Evolutionary conservation across 1,140 invertebrate species (phyloP).

Genomic region (Drosophila ananassae): DNA sequence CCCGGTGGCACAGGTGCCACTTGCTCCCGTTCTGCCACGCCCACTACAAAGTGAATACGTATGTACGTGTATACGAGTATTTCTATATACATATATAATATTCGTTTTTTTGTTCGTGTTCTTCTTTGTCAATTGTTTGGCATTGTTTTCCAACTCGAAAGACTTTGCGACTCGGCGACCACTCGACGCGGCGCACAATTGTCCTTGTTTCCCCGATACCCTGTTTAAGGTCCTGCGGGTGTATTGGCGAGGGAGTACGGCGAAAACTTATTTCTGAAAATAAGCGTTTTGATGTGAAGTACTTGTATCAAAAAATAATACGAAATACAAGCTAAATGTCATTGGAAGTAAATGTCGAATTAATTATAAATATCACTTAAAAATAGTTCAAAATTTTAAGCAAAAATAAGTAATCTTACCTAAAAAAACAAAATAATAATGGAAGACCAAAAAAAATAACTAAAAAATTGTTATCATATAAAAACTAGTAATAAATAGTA

Average conservation of each 20-base stretch:
- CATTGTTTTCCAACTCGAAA: constrained; percentile 63
- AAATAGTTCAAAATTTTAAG: no score
- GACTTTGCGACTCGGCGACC: constrained; percentile 52
- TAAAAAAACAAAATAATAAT: no score
- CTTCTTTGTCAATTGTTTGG: constrained; percentile 65
- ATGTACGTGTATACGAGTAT: not conserved
- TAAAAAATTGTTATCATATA: no score
- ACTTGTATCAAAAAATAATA: no score
- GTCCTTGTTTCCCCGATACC: constrained; percentile 64
- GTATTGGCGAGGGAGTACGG: not conserved
- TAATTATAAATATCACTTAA: no score
- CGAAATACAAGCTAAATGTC: no score
- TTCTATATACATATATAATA: not conserved
- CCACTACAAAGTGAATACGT: constrained; percentile 6
- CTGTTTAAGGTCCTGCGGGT: not conserved
- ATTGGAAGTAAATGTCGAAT: no score
- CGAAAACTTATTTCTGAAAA: no score
- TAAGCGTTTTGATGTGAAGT: no score
- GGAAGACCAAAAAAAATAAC: no score
- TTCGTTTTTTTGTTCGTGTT: not conserved
- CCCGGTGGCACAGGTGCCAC: constrained; percentile 58
- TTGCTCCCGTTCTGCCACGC: constrained; percentile 52
- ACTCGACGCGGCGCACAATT: constrained; percentile 62
- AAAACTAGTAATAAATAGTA: no score
- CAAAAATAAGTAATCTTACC: no score